Percentiles rank a stretch among this genome's conserved stretches.
phyloP scores from a whole-genome alignment of 2,797 vertebrate species.

The Brachymystax lenok region DNA sequence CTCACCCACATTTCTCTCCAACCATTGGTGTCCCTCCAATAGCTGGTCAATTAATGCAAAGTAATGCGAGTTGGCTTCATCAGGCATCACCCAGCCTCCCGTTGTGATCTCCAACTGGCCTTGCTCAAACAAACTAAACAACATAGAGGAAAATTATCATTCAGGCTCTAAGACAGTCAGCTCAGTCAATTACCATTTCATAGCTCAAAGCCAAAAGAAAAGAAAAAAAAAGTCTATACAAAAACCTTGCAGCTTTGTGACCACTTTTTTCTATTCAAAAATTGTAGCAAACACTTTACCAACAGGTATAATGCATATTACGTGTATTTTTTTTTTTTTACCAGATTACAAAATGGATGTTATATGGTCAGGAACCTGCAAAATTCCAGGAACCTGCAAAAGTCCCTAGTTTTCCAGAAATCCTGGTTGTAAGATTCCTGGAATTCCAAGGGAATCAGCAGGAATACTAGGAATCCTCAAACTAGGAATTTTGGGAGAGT shows the following conservation, averaged over 20 bases:
- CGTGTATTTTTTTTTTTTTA: too few relatives aligned
- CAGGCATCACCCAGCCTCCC: constrained; percentile 95
- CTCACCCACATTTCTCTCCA: constrained; percentile 85
- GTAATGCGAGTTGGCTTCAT: constrained; percentile 91
- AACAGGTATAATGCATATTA: too few relatives aligned
- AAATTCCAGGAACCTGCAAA: too few relatives aligned
- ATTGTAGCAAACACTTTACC: too few relatives aligned
- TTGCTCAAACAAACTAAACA: constrained; percentile 80
- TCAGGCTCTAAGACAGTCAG: not conserved
- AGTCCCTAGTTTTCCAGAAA: too few relatives aligned
- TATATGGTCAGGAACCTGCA: too few relatives aligned
- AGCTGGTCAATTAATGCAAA: constrained; percentile 88
- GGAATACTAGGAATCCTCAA: too few relatives aligned
- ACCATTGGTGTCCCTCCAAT: constrained; percentile 93
- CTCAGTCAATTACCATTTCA: not conserved
- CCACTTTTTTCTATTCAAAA: not conserved
- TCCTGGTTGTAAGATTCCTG: too few relatives aligned
- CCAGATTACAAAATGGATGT: too few relatives aligned
- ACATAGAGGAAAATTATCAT: constrained; percentile 29
- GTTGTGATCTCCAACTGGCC: constrained; percentile 91
- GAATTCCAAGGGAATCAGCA: too few relatives aligned
- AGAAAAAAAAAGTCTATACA: not conserved
- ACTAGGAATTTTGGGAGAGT: too few relatives aligned
- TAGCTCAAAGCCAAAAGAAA: not conserved
- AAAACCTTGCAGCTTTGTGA: not conserved